These are phyloP conservation scores for Neopelma chrysocephalum DNA, from an alignment of 2,797 vertebrate species.

Conservation along the genomic window DNA sequence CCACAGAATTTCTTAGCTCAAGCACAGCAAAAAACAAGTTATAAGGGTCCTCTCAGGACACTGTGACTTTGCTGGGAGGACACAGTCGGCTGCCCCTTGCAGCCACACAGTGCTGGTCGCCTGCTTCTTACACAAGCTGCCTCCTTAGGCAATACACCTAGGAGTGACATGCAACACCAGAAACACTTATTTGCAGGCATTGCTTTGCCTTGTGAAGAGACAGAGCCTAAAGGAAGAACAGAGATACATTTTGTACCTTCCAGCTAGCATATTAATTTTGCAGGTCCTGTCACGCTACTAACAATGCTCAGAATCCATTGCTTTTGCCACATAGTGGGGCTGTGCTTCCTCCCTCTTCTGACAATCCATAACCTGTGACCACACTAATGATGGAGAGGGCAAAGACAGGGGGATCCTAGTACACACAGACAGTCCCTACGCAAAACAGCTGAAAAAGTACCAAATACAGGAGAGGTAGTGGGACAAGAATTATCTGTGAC, in stretches of 20 bases:
- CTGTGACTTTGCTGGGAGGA: background rate
- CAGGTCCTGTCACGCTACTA: background rate
- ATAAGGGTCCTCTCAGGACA: background rate
- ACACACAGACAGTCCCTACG: background rate
- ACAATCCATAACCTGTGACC: background rate
- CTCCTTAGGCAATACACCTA: slow-evolving; percentile 30
- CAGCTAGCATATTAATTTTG: slow-evolving; percentile 27
- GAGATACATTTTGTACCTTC: background rate
- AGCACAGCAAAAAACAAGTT: background rate
- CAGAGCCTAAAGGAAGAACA: slow-evolving; percentile 14
- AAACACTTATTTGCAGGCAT: background rate
- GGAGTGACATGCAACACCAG: background rate
- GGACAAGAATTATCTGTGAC: background rate
- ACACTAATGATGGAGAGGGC: no score
- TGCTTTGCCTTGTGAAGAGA: background rate
- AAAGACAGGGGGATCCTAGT: background rate
- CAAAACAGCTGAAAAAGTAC: background rate
- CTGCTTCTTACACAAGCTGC: background rate
- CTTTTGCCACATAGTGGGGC: background rate
- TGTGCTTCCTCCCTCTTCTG: background rate
- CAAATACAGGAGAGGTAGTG: background rate
- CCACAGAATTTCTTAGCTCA: background rate
- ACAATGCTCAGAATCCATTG: background rate
- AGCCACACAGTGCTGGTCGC: background rate
- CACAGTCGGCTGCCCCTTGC: background rate